phyloP scores from a whole-genome alignment of 2,113 vertebrate species.

The Aspiorhynchus laticeps region DNA sequence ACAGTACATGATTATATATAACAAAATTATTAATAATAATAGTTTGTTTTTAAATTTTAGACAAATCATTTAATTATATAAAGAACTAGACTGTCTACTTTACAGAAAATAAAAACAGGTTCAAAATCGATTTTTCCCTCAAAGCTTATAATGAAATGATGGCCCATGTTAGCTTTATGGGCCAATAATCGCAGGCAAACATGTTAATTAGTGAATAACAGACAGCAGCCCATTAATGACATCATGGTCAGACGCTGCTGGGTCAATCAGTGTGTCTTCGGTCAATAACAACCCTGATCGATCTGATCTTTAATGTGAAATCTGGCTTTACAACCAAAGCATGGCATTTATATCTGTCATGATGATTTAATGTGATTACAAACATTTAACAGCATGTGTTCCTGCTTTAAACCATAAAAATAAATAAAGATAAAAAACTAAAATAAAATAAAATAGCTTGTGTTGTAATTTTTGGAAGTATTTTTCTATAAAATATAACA shows the following conservation, averaged over 20 bases:
- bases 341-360: background rate
- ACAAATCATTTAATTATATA: too few species aligned
- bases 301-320: conserved; percentile 21
- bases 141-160: background rate
- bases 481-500: background rate
- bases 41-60: too few species aligned
- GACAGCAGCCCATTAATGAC: conserved; percentile 42
- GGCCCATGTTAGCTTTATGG: background rate
- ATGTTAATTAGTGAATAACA: conserved; percentile 13
- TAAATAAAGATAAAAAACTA: background rate
- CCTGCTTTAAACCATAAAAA: background rate
- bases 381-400: background rate
- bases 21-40: too few species aligned
- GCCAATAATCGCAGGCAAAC: background rate
- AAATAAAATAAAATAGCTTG: background rate
- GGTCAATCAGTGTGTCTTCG: background rate
- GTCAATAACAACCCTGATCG: conserved; percentile 36
- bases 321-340: background rate
- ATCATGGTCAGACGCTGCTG: conserved; percentile 20
- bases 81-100: too few species aligned
- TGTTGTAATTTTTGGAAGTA: background rate
- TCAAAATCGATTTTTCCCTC: background rate
- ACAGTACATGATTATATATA: too few species aligned
- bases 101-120: too few species aligned
- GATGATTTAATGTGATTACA: conserved; percentile 25